Base-by-base conservation (phyloP, 2,113 vertebrate genomes). In the Papio anubis region DNA sequence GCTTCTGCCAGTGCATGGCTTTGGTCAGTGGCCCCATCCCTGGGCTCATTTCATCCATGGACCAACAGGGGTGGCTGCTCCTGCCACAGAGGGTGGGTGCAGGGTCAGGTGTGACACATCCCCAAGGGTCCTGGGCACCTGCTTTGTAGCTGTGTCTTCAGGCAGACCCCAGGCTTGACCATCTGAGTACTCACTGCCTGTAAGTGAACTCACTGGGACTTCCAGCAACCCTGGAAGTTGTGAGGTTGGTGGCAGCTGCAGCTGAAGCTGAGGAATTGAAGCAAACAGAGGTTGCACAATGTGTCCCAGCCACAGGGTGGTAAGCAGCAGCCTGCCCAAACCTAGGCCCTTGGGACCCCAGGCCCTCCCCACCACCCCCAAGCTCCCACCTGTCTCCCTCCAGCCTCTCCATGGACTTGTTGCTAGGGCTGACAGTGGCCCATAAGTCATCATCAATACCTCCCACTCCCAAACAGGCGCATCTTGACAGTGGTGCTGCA, bases 121-220 rank as follows among this genome's bases (percentile, higher is more conserved):
- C 43, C 85, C 48, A 8, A 6, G 52, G 35, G 14, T 16, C 59
- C 30, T 20, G 21, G 4, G 0, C 10, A 5, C 5, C 55, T 55
- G 43, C 21, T 38, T 18, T 75, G 30, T 20, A n/a, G 27, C 43
- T 43, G 50, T 1, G 17, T 6, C 43, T 78, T 30, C 35, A n/a
- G 88, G 81, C 35, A 4, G 9, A 11, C 35, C 8, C 52, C 27
- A 43, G 52, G 12, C 25, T 17, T 27, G 25, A 45, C 13, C 21
- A 2, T 43, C 20, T 45, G 25, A 17, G 75, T 5, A 10, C 2
- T 5, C 9, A 10, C 2, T 5, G 14, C 78, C 1, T 0, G 78
- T 8, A 32, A 38, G 9, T 27, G 43, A 59, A 18, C 80, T 20
- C 30, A 23, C 9, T 27, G 64, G 75, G 32, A 11, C 16, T 32